Base-by-base conservation (phyloP, 2,888 invertebrate genomes). In the Allophyes oxyacanthae region DNA sequence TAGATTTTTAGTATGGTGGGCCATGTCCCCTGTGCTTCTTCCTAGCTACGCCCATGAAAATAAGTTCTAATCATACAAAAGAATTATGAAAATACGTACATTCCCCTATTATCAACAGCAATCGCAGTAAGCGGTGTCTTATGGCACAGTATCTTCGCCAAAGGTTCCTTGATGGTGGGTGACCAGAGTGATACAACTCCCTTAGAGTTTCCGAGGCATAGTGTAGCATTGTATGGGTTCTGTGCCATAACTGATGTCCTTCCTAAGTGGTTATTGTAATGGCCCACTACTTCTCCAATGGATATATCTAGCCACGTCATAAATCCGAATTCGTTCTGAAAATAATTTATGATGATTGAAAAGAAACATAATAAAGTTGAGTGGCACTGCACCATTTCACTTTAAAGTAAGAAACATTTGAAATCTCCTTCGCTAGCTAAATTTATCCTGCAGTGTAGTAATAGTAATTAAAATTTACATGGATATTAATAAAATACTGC, bases 141-240 rank as follows among this genome's bases (percentile, higher is more conserved):
- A 84, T 99, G 99, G 79, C 99, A 98, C 28, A 99, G 91, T 94
- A 99, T 96, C 87, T 98, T 98, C 0, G 97, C 98, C 42, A 99
- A 90, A 0, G 99, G 98, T 61, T 98, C 96, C 68, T 96, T 96
- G 0, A 95, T 94, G 77, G 96, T 98, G 0, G 99, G 99, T 5
- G 98, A 96, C 99, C 99, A 99, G 95, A 99, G 96, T 0, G 98
- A 97, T 0, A 99, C 98, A 0, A 98, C 96, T 11, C 99, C 99
- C 88, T 97, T 97, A 0, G 97, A 94, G 86, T 98, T 97, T 0
- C 99, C 99, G n/a, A 98, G 90, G 79, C 98, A 97, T 5, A 99
- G 83, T 1, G 98, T 96, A 0, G 98, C 99, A 92, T 99, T 99
- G 79, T 96, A 95, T 0, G 99, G 99, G 92, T 99, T 99, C 81